Evolutionary conservation across 1,140 invertebrate genomes (phyloP).

Genomic region (Tetramorium alpestre): DNA sequence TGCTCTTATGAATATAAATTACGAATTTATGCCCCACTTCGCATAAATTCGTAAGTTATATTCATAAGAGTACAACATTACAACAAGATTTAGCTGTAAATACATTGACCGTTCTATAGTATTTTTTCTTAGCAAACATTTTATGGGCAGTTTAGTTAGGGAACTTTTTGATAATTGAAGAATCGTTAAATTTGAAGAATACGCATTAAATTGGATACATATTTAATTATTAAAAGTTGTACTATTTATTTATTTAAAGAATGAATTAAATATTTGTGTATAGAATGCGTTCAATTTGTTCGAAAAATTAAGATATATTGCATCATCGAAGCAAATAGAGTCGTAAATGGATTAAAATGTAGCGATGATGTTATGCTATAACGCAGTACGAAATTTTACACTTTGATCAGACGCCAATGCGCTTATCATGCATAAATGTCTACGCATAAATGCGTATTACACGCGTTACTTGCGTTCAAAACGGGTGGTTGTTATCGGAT

Average conservation of each 20-base stretch:
- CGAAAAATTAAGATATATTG: neutral
- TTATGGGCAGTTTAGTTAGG: neutral
- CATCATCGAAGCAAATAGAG: neutral
- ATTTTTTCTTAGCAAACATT: neutral
- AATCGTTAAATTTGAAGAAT: neutral
- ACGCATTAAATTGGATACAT: no score
- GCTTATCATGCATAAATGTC: slow-evolving; percentile 43
- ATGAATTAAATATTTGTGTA: neutral
- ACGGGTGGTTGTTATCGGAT: slow-evolving; percentile 60
- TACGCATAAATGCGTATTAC: slow-evolving; percentile 61
- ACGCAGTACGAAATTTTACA: slow-evolving; percentile 50
- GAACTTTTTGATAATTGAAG: neutral
- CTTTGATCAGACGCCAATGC: neutral
- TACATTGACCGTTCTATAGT: neutral
- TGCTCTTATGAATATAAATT: no score
- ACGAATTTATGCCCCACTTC: neutral
- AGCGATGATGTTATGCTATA: slow-evolving; percentile 9
- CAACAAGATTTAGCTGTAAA: neutral
- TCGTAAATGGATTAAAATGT: neutral
- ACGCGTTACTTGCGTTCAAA: slow-evolving; percentile 55
- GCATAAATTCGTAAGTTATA: neutral
- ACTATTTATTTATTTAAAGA: neutral
- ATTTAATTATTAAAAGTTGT: neutral
- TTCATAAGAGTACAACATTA: neutral
- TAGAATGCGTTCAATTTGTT: neutral